Base-by-base conservation (phyloP, 2,888 invertebrate species). In the Quadroppia sp. region DNA sequence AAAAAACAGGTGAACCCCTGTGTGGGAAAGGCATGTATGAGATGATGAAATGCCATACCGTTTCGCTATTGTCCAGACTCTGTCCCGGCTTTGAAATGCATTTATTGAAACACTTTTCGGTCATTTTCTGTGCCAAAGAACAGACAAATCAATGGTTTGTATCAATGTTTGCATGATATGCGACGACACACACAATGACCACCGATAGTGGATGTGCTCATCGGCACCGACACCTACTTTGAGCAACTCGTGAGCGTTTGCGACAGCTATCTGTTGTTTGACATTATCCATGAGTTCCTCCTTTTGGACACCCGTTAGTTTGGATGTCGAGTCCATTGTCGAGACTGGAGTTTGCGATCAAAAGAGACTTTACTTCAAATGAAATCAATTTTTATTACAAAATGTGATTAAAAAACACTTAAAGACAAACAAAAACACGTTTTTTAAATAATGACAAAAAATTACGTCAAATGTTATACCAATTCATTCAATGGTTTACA, bases 101-200 rank as follows among this genome's bases (percentile, higher is more conserved):
- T 81, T 95, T 95, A 82, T 90, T 91, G 83, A 96, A 97, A 84
- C 97, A 97, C 85, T 96, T 96, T 81, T 95, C 93, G 64, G 94
- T 92, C 89, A 96, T 94, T 90, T 94, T 95, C 88, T 92, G 83
- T 28, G 80, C 36, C 4, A 36, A 36, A 7, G 36, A 36, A 36
- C 4, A 36, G 36, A 7, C 6, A 36, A 36, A 36, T 36, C 9
- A 36, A 36, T 7, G 6, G 36, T 7, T 36, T 36, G 6, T 7
- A 36, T 36, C 6, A 36, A 36, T 36, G 36, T 7, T 9, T 36
- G 36, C 4, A 36, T 36, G 36, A 36, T n/a, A 48, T 48, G n/a
- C n/a, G n/a, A n/a, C n/a, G n/a, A n/a, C n/a, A 42, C 15, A n/a
- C 20, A 9, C 7, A 48, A 48, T 48, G 15, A n/a, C 48, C 15